These are phyloP conservation scores for Hycleus cichorii DNA, from an alignment of 1,140 invertebrate genomes.

Conservation along the genomic window DNA sequence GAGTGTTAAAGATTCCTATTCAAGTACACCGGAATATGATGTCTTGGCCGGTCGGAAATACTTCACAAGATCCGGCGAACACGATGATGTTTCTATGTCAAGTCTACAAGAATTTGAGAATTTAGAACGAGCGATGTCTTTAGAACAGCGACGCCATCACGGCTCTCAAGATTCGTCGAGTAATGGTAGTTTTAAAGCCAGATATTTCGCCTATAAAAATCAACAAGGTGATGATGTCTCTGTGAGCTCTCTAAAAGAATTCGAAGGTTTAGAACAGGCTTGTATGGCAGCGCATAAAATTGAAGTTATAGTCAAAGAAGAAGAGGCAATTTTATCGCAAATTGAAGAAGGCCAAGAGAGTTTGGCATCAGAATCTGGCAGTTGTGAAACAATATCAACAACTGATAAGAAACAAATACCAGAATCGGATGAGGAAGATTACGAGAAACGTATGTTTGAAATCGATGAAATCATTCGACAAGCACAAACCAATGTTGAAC, in stretches of 20 bases:
- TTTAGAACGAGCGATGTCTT: conserved; percentile 69
- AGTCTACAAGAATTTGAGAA: conserved; percentile 92
- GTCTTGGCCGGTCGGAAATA: conserved; percentile 69
- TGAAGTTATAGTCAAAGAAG: conserved; percentile 75
- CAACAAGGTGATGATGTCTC: conserved; percentile 83
- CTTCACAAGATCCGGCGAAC: conserved; percentile 70
- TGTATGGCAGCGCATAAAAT: conserved; percentile 75
- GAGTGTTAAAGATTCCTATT: conserved; percentile 67
- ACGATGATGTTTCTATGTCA: conserved; percentile 84
- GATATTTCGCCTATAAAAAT: conserved; percentile 55
- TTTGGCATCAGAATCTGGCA: conserved; percentile 57
- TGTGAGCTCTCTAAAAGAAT: conserved; percentile 87
- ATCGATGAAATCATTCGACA: conserved; percentile 68
- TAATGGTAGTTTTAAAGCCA: conserved; percentile 65
- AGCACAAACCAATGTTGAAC: conserved; percentile 62
- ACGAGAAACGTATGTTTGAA: conserved; percentile 63
- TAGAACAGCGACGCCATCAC: conserved; percentile 55
- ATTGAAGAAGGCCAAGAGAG: conserved; percentile 61
- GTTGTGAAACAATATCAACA: conserved; percentile 58
- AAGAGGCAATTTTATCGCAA: conserved; percentile 72
- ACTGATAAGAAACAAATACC: conserved; percentile 42
- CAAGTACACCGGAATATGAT: conserved; percentile 80
- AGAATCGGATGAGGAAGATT: conserved; percentile 53
- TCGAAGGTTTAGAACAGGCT: conserved; percentile 85
- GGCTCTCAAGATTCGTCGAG: conserved; percentile 66